phyloP scores from a whole-genome alignment of 2,797 vertebrate genomes.

The Fringilla coelebs region DNA sequence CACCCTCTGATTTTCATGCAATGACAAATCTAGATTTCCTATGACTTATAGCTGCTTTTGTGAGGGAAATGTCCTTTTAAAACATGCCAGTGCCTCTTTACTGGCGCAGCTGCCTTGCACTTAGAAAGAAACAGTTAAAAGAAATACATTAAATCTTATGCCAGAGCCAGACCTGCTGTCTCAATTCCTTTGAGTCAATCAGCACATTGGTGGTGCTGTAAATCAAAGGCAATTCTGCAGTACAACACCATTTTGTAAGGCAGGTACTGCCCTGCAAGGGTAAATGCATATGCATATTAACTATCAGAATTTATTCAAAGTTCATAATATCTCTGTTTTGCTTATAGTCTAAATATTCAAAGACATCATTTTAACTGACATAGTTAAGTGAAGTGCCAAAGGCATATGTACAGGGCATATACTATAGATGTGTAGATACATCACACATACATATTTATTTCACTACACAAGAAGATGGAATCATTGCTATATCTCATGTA shows the following conservation, averaged over 20 bases:
- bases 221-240: conserved; percentile 37
- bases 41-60: not conserved
- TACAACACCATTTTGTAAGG: not conserved
- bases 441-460: conserved; percentile 2
- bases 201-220: not conserved
- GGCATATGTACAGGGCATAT: not conserved
- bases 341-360: not conserved
- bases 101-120: not conserved
- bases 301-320: not conserved
- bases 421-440: not conserved
- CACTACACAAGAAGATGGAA: not conserved
- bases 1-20: not conserved
- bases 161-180: not conserved
- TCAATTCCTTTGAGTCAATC: conserved; percentile 31
- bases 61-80: not conserved
- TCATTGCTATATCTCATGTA: not conserved
- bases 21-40: not conserved
- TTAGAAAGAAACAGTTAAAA: conserved; percentile 32
- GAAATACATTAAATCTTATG: not conserved
- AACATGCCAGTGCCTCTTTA: not conserved
- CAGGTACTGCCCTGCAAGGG: not conserved
- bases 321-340: not conserved
- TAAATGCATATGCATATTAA: not conserved
- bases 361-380: not conserved
- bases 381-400: not conserved